Base-by-base conservation (phyloP, 2,797 vertebrate genomes). In the Cryptoblepharus egeriae region DNA sequence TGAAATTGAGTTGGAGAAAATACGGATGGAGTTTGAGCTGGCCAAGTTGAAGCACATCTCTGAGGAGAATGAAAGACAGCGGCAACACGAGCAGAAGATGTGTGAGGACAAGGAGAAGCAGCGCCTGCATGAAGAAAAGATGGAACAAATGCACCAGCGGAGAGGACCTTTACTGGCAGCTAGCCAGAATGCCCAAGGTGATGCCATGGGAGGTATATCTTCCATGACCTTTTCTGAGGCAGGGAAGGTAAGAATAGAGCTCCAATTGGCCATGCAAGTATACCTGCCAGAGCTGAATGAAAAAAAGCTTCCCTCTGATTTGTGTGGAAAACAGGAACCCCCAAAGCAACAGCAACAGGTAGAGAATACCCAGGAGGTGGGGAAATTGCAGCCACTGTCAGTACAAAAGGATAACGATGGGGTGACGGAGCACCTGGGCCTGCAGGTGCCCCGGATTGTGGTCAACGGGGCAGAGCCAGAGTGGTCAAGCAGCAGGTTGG, bases 1-100 rank as follows among this genome's bases (percentile, higher is more conserved):
- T 0, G 79, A 87, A 11, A 75, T 88, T 64, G 91, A 94, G 45
- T 75, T 93, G 83, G 90, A 93, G 84, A 94, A 90, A 84, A 61
- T 85, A 68, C 85, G 85, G 57, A 88, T 91, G 91, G 91, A 93
- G 77, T 93, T 93, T 4, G 93, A 93, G 61, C 89, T 94, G 78
- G 85, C 77, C 0, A 75, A 92, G 28, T 87, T 93, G 32, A 87
- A 64, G 77, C 89, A 84, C 20, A 45, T 90, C 37, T 92, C 89
- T 0, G 87, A 92, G 74, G 89, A 91, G 84, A 93, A 88, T 0
- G 90, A 93, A 77, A 63, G 85, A 5, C 92, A 93, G 83, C 49
- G 91, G 68, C 85, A 90, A 68, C 92, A 93, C 0, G 87, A 93
- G 57, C 70, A 80, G 42, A 88, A 73, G 52, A 91, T 90, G 88